Evolutionary conservation across 2,797 vertebrate species (phyloP).

Genomic region (Cyclura pinguis): DNA sequence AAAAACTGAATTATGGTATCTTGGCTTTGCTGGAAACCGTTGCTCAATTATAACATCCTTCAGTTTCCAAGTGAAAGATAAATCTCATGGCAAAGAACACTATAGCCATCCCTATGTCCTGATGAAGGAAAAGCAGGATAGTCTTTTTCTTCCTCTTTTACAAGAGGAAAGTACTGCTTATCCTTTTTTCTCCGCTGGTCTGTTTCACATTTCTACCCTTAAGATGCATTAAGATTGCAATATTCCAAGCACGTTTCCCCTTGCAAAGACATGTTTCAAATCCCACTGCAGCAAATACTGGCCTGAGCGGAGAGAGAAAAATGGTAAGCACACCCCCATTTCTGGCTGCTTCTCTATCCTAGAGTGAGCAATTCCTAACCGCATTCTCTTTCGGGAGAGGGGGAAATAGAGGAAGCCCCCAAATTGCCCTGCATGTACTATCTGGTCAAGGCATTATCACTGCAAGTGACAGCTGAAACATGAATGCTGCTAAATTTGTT

Average conservation of each 20-base stretch:
- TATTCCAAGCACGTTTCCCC: too few species aligned
- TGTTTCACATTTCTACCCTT: too few species aligned
- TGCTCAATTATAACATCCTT: not conserved
- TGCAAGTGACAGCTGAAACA: not conserved
- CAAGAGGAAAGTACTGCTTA: too few species aligned
- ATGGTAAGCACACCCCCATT: not conserved
- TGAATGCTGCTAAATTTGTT: not conserved
- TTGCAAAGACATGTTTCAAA: too few species aligned
- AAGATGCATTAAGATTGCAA: too few species aligned
- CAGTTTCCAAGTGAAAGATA: not conserved
- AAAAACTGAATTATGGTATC: not conserved
- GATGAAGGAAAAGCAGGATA: not conserved
- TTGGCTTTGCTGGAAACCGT: not conserved
- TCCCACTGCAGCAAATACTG: not conserved
- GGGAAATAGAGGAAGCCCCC: not conserved
- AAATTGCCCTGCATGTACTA: not conserved
- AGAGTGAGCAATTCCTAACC: not conserved
- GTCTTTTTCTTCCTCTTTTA: not conserved
- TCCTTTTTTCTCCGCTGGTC: too few species aligned
- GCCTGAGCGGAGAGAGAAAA: not conserved
- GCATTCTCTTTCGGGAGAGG: not conserved
- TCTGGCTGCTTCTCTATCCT: not conserved
- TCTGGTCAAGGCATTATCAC: not conserved
- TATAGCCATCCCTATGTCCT: not conserved
- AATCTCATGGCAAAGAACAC: not conserved